phyloP scores from a whole-genome alignment of 2,888 invertebrate species.

The Neuroscelio doddi region DNA sequence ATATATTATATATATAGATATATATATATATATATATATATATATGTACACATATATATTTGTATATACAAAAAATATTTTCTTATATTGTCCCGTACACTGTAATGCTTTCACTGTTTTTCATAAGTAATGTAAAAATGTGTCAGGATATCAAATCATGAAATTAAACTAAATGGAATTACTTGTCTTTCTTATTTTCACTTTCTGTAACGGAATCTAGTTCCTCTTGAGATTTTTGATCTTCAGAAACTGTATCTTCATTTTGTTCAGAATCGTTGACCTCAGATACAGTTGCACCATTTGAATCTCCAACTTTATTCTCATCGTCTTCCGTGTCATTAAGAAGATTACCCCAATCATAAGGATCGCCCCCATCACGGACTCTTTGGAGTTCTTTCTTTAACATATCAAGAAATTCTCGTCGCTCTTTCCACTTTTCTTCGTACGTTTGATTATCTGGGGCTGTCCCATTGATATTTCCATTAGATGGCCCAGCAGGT shows the following conservation, averaged over 20 bases:
- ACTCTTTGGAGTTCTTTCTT: conserved; percentile 65
- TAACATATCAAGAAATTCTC: conserved; percentile 66
- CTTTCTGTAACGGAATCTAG: no score
- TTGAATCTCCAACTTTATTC: conserved; percentile 70
- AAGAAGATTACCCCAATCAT: conserved; percentile 64
- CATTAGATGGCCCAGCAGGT: conserved; percentile 17
- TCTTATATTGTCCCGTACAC: no score
- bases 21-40: no score
- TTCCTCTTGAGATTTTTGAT: neutral
- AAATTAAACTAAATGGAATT: no score
- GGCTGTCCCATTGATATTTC: conserved; percentile 30
- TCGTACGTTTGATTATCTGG: conserved; percentile 36
- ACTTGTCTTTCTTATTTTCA: no score
- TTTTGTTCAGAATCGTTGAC: neutral
- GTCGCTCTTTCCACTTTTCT: conserved; percentile 63
- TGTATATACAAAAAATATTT: no score
- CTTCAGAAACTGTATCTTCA: neutral
- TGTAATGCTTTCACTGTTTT: no score
- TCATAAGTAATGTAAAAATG: no score
- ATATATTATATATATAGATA: no score
- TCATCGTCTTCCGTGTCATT: conserved; percentile 61
- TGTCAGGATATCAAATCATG: no score
- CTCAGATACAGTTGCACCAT: conserved; percentile 10
- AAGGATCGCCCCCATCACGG: conserved; percentile 61
- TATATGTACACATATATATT: no score